Base-by-base conservation (phyloP, 2,113 vertebrate genomes). In the Paramisgurnus dabryanus region DNA sequence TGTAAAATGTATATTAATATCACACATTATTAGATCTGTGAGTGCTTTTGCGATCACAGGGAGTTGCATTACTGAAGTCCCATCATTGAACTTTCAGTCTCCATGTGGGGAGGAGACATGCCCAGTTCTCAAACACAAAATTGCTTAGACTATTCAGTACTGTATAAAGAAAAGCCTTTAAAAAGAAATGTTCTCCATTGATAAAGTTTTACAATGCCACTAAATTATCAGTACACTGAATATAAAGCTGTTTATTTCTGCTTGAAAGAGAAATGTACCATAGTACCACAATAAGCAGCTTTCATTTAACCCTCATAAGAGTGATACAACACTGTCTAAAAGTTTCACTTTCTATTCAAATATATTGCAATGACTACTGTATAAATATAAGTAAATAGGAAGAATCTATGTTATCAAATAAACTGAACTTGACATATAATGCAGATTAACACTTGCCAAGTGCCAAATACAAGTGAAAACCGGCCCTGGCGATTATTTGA, bases 71-170 rank as follows among this genome's bases (percentile, higher is more conserved):
- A 7, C 45, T 34, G 27, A 34, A 34, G 27, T 34, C 45, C 45
- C 4, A 7, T 10, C 45, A 47, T 7, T 47, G 7, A 34, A 18
- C 8, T n/a, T 57, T 71, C 17, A 58, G 39, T 4, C 11, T 72
- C 57, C 11, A 63, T 27, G 17, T 55, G 70, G 43, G 71, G 47
- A 67, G 68, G n/a, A 61, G 17, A 64, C 39, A 63, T 78, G 61
- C 86, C 86, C 85, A 77, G 67, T 55, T 58, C 72, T 81, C 84
- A 81, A 89, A 89, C 85, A 73, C 53, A 7, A 65, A 67, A 50
- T 10, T 57, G 17, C 17, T 78, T 67, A 57, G 61, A n/a, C 67
- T 61, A 73, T 65, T 41, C 41, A 47, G 15, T 61, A 17, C 18
- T 65, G 67, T 66, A 49, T 72, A 0, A 65, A 78, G 68, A 53